Percentiles rank a stretch among this genome's conserved stretches.
Evolutionary conservation across 2,113 vertebrate genomes (phyloP).

Genomic region (Pyrgilauda ruficollis): DNA sequence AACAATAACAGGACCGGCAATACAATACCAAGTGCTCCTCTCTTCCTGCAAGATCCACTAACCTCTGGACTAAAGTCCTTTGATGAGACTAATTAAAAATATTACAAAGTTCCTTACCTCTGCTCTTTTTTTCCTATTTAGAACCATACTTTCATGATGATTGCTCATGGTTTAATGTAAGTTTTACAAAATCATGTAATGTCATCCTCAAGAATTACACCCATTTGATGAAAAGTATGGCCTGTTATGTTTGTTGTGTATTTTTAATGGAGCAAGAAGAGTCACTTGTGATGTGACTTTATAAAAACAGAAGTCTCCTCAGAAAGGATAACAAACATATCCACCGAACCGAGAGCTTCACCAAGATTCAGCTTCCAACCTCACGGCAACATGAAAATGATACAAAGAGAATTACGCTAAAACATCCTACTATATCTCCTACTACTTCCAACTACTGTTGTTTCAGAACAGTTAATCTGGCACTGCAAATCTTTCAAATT

Average conservation of each 20-base stretch:
- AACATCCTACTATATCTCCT: background rate
- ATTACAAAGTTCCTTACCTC: background rate
- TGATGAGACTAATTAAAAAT: background rate
- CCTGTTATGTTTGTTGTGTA: background rate
- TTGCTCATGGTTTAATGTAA: background rate
- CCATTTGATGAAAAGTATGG: background rate
- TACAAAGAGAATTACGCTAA: background rate
- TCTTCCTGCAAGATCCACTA: background rate
- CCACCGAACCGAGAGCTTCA: background rate
- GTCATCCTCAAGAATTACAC: background rate
- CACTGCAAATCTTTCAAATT: background rate
- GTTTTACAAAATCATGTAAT: background rate
- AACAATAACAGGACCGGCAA: background rate
- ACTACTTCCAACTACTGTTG: background rate
- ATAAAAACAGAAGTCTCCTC: background rate
- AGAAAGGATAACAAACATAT: background rate
- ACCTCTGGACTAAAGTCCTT: background rate
- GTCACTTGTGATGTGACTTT: background rate
- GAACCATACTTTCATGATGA: background rate
- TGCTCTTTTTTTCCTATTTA: background rate
- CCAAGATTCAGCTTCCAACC: background rate
- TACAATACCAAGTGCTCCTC: background rate
- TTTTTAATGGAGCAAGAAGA: background rate
- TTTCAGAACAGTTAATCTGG: background rate
- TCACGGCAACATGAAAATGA: background rate